A percentile compares a stretch with the other conserved stretches of the same genome.
These are phyloP conservation scores for Drosophila nr. perissopoda DNA, from an alignment of 2,888 invertebrate species.

Conservation along the genomic window DNA sequence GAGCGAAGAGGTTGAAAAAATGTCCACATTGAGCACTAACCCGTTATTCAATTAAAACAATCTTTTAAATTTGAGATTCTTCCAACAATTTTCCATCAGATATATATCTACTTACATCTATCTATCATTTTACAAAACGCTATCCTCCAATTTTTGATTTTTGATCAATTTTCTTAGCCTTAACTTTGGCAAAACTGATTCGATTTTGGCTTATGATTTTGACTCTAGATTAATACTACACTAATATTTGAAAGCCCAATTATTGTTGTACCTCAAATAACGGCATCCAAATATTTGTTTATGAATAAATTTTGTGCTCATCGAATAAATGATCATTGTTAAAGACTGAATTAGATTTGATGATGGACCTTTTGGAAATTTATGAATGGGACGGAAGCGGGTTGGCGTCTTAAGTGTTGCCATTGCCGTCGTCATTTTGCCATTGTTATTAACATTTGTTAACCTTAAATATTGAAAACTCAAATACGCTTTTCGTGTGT, in stretches of 20 bases:
- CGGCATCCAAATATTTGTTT: not conserved
- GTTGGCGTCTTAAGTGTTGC: conserved; percentile 54
- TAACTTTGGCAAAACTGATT: not conserved
- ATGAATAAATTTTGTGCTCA: not conserved
- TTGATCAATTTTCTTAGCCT: not conserved
- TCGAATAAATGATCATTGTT: conserved; percentile 7
- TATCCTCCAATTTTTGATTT: not conserved
- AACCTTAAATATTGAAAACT: conserved; percentile 52
- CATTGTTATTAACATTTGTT: conserved; percentile 65
- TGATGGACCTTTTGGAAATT: not conserved
- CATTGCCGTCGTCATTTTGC: conserved; percentile 38
- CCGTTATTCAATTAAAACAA: not conserved
- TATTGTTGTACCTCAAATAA: not conserved
- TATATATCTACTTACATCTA: not conserved
- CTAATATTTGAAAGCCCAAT: not conserved
- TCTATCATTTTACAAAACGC: not conserved
- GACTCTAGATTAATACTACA: not conserved
- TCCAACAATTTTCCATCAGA: not conserved
- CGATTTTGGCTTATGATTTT: not conserved
- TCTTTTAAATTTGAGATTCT: fast-evolving
- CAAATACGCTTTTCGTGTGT: conserved; percentile 46
- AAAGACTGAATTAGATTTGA: conserved; percentile 9
- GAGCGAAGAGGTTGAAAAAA: fast-evolving
- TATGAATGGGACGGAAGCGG: conserved; percentile 61
- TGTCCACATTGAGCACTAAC: not conserved